Evolutionary conservation across 1,140 invertebrate genomes (phyloP), one percentile per base, ranked within the genome.

Genomic region (Chlorops oryzae): DNA sequence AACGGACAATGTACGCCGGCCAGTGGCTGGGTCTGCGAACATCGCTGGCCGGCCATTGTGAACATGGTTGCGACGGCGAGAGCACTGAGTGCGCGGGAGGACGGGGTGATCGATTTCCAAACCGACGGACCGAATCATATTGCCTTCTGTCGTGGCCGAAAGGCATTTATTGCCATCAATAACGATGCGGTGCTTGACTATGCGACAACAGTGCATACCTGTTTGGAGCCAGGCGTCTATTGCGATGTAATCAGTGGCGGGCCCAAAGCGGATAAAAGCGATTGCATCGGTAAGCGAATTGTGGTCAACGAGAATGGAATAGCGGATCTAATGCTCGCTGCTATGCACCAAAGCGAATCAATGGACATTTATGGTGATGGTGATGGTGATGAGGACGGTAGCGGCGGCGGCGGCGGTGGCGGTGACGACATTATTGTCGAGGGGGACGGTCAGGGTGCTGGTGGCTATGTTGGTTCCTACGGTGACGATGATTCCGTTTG

Each of bases 11-110:
- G 50, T 75, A 79, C 87, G 55, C 74, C 78, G 2, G 75, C 70
- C 2, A 79, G 80, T 52, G 88, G 87, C 3, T 94, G 88, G 88
- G 75, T 92, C 0, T 94, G 91, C 63, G 90, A 95, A 69, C 90
- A 94, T 67, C 78, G 88, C 10, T 92, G 88, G 88, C 73, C 80
- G 1, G 80, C 86, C 58, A 87, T 92, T 50, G 84, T 79, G 61
- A 86, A 86, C 58, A 92, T 92, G 88, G 84, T 86, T 2, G 68
- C 63, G 2, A 88, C 91, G 65, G 76, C 82, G 45, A 88, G 86
- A 58, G 82, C 78, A 2, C 28, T 41, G 9, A 69, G 68, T 13
- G 68, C 82, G 51, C 2, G 23, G 23, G 69, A 70, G 12, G 68
- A 82, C 50, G 42, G 47, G 7, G 52, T 86, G 1, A 54, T 64